phyloP scores from a whole-genome alignment of 2,888 invertebrate genomes.

The Drosophila nr. perissopoda region DNA sequence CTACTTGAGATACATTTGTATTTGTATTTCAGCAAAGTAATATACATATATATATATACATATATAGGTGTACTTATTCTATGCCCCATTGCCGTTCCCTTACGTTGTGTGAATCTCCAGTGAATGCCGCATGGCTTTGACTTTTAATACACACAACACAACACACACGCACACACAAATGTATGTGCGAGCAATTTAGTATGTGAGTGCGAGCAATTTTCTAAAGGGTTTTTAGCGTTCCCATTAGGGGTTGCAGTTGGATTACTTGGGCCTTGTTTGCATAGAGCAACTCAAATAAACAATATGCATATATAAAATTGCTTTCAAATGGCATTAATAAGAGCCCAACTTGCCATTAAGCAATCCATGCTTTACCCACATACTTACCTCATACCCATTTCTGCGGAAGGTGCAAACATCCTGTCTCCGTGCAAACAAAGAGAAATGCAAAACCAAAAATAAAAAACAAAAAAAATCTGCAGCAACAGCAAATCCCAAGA shows the following conservation, averaged over 20 bases:
- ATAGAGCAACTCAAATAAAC: slow-evolving; percentile 41
- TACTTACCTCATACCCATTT: slow-evolving; percentile 25
- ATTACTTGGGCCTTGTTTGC: slow-evolving; percentile 55
- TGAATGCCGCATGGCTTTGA: slow-evolving; percentile 56
- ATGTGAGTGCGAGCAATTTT: slow-evolving; percentile 46
- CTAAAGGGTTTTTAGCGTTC: slow-evolving; percentile 62
- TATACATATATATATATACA: slow-evolving; percentile 1
- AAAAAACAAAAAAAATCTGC: slow-evolving; percentile 20
- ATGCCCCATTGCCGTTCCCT: slow-evolving; percentile 33
- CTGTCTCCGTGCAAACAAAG: slow-evolving; percentile 45
- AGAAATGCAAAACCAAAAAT: slow-evolving; percentile 43
- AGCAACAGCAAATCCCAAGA: slow-evolving; percentile 48
- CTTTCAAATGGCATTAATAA: slow-evolving; percentile 76
- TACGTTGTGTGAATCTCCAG: slow-evolving; percentile 44
- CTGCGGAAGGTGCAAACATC: slow-evolving; percentile 79
- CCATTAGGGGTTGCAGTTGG: slow-evolving; percentile 64
- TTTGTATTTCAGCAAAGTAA: slow-evolving; percentile 46
- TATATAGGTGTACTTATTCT: slow-evolving; percentile 48
- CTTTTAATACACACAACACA: slow-evolving; percentile 40
- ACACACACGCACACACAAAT: neutral
- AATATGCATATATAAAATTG: slow-evolving; percentile 74
- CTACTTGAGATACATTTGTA: slow-evolving; percentile 74
- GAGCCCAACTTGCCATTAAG: slow-evolving; percentile 73
- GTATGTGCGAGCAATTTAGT: neutral
- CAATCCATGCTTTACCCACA: slow-evolving; percentile 40